phyloP scores from a whole-genome alignment of 2,113 vertebrate genomes.

The Chrysemys picta region DNA sequence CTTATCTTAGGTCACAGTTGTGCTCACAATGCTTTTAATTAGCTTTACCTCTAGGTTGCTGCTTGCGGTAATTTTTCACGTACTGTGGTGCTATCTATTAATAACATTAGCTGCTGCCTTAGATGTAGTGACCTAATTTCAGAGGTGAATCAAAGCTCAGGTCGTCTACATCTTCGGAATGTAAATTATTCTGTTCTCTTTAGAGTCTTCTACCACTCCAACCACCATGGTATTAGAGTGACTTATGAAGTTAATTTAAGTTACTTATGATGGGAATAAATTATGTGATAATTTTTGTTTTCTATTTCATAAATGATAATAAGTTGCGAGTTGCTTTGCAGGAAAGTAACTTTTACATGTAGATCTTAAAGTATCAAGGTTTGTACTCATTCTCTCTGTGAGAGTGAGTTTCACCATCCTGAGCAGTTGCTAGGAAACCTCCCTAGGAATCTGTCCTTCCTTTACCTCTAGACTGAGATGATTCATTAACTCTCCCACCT shows the following conservation, averaged over 20 bases:
- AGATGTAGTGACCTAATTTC: background rate
- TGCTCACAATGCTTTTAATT: background rate
- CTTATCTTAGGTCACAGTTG: background rate
- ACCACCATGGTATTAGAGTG: background rate
- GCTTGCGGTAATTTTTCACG: background rate
- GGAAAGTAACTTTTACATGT: background rate
- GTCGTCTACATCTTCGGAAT: background rate
- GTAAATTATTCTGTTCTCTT: background rate
- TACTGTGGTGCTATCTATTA: fast-evolving
- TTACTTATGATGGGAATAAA: background rate
- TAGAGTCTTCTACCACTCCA: background rate
- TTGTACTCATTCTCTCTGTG: background rate
- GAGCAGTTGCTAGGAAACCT: slow-evolving; percentile 59
- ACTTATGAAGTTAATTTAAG: background rate
- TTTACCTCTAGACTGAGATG: background rate
- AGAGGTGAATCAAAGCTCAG: background rate
- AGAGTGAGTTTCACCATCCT: background rate
- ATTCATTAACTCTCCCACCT: background rate
- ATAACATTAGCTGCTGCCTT: background rate
- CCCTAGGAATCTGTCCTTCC: slow-evolving; percentile 17
- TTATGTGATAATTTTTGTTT: background rate
- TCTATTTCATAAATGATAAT: background rate
- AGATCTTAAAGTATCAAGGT: background rate
- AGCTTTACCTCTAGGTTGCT: background rate
- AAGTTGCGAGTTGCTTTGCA: background rate